phyloP scores from a whole-genome alignment of 2,113 vertebrate genomes.

The Danio rerio region GRCz12tu NC_133200.1:32735501-32736000 shows the following conservation, averaged over 20 bases:
- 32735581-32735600: conserved; percentile 70
- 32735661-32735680: conserved; percentile 59
- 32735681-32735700: conserved; percentile 62
- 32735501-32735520: too few relatives aligned
- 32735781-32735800: conserved; percentile 93
- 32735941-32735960: conserved; percentile 97
- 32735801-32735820: conserved; percentile 86
- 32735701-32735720: conserved; percentile 80
- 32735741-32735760: conserved; percentile 82
- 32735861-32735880: too few relatives aligned
- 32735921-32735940: conserved; percentile 91
- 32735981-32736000: too few relatives aligned
- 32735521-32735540: conserved; percentile 67
- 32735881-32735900: too few relatives aligned
- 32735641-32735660: too few relatives aligned
- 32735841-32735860: too few relatives aligned
- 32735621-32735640: conserved; percentile 75
- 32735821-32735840: too few relatives aligned
- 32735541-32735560: conserved; percentile 63
- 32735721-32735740: conserved; percentile 89
- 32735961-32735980: conserved; percentile 38
- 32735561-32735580: conserved; percentile 67
- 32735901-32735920: conserved; percentile 96
- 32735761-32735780: conserved; percentile 93
- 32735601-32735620: conserved; percentile 65